Conservation (phyloP, 2,888 invertebrate species). For the Drosophila nr. perissopoda region DNA sequence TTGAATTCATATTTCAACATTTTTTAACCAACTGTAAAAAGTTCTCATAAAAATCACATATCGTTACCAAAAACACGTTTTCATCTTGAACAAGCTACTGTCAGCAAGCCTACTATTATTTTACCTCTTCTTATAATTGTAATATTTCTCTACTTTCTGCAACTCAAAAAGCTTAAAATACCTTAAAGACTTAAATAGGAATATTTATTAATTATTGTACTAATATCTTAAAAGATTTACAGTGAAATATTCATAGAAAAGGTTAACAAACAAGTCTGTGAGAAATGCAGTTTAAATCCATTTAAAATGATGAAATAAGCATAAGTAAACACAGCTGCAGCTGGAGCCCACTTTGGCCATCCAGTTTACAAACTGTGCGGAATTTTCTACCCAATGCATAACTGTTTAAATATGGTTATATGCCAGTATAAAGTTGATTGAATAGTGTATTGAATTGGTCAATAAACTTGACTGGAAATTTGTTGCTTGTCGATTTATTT, state of each 20-base stretch:
- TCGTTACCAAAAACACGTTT: neutral
- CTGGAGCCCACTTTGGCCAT: neutral
- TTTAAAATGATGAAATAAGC: neutral
- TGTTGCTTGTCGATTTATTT: constrained; percentile 30
- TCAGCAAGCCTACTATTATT: neutral
- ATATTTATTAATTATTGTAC: too few relatives aligned
- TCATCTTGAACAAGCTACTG: neutral
- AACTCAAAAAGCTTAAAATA: too few relatives aligned
- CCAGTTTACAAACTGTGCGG: neutral
- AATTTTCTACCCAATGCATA: neutral
- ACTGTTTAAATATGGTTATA: neutral
- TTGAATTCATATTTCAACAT: neutral
- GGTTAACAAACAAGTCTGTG: neutral
- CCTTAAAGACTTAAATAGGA: too few relatives aligned
- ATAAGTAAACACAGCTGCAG: neutral
- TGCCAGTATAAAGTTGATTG: neutral
- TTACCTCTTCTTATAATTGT: too few relatives aligned
- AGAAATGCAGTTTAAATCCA: neutral
- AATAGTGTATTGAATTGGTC: constrained; percentile 44
- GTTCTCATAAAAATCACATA: neutral
- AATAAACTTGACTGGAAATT: neutral
- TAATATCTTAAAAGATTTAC: too few relatives aligned
- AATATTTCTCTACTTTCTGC: too few relatives aligned
- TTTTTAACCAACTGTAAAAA: neutral
- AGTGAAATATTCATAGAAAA: too few relatives aligned